These are phyloP conservation scores for Lysandra coridon DNA, from an alignment of 2,888 invertebrate genomes.

Conservation along the genomic window DNA sequence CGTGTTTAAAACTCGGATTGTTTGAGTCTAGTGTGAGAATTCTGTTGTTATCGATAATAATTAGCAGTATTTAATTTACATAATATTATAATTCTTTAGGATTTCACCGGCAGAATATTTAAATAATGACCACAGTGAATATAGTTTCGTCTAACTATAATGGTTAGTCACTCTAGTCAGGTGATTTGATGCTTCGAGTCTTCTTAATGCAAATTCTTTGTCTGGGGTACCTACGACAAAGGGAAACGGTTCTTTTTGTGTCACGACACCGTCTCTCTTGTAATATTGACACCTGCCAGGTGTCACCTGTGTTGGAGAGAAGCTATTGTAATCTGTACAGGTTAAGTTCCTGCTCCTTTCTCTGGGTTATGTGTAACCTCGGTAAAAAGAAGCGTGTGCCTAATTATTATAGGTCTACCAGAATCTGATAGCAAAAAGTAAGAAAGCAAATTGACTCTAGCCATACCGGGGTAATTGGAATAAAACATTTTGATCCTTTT, in stretches of 20 bases:
- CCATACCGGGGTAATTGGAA: no score
- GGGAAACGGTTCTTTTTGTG: constrained; percentile 10
- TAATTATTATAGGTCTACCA: no score
- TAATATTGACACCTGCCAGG: background rate
- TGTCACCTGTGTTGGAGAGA: background rate
- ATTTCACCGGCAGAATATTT: background rate
- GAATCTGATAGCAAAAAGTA: no score
- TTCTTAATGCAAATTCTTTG: background rate
- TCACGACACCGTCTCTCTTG: constrained; percentile 9
- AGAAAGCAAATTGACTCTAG: no score
- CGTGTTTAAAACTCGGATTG: background rate
- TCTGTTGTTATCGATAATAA: constrained; percentile 11
- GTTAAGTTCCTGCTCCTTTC: no score
- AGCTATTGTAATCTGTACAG: background rate
- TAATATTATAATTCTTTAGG: background rate
- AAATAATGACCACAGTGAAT: background rate
- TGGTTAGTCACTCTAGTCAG: background rate
- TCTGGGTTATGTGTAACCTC: no score
- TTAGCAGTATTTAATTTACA: constrained; percentile 15
- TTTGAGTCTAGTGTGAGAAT: background rate
- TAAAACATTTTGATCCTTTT: no score
- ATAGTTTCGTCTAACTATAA: background rate
- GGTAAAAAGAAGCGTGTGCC: no score
- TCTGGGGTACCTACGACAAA: background rate
- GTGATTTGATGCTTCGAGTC: background rate